Base-by-base conservation (phyloP, 2,113 vertebrate genomes). In the Ictidomys tridecemlineatus region DNA sequence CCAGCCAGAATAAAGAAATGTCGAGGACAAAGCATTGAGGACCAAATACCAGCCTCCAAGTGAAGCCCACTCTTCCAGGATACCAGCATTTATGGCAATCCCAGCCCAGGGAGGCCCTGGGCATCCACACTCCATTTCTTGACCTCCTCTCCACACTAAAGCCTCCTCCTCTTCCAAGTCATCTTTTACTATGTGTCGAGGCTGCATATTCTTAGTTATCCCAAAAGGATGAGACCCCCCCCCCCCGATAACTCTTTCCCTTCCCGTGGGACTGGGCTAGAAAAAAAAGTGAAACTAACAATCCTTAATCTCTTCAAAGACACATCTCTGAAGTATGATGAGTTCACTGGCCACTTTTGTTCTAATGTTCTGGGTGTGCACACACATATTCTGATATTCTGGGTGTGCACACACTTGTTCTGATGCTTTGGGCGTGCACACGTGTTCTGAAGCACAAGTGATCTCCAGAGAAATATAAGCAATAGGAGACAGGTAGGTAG, bases 21-120 rank as follows among this genome's bases (percentile, higher is more conserved):
- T 58, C 4, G 20, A 58, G 2, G 4, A 18, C 2, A 4, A 0
- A 20, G 30, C 8, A 34, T 8, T 34, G 18, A n/a, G 11, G 24
- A 70, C 39, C 3, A 1, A 26, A 24, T 8, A 5, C n/a, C 63
- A 58, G 69, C 5, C 90, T 83, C n/a, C 26, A 48, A 18, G 37
- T 28, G 24, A 22, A 94, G 20, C 24, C 37, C 30, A 4, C 76
- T 53, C 5, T 4, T 45, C 45, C 34, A 11, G n/a, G 18, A 14
- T 8, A n/a, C 58, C 39, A 12, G 0, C 61, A 14, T 28, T 0
- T 42, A 17, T 51, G 76, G 26, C 4, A 20, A 5, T 45, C 39
- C 0, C 6, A 18, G 94, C 8, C 91, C 18, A 37, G 83, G 0
- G 11, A 3, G 32, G 16, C 26, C 32, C 26, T 26, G 26, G 34